phyloP scores from a whole-genome alignment of 35 echinoderm and acorn worm genomes.

The Acanthaster planci region DNA sequence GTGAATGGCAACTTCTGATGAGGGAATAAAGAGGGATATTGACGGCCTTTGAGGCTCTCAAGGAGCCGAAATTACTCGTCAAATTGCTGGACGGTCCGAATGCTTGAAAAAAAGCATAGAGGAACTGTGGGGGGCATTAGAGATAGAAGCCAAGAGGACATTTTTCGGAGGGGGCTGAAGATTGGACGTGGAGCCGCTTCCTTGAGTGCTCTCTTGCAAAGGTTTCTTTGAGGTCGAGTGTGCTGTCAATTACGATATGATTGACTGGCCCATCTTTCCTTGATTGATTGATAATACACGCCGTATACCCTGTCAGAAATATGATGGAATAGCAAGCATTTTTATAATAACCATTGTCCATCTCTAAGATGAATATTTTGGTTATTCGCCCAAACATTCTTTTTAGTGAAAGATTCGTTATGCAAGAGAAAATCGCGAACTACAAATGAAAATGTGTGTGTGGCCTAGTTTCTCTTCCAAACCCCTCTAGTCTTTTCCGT shows the following conservation, averaged over 20 bases:
- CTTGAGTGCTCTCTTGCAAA: neutral
- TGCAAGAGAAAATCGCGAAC: no score
- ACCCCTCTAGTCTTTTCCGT: no score
- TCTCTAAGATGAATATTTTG: no score
- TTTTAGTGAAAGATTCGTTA: no score
- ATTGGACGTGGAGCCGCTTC: neutral
- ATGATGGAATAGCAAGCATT: no score
- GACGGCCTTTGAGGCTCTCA: constrained; percentile 24
- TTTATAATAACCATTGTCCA: no score
- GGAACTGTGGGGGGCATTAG: neutral
- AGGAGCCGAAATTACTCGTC: constrained; percentile 8
- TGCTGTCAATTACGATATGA: constrained; percentile 16
- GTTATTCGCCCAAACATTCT: no score
- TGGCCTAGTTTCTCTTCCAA: no score
- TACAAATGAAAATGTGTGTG: no score
- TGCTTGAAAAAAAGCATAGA: neutral
- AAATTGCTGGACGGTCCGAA: neutral
- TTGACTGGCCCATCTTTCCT: neutral
- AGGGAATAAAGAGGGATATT: constrained; percentile 13
- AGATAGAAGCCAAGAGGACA: neutral
- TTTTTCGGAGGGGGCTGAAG: no score
- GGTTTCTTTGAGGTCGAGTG: neutral
- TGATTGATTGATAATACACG: no score
- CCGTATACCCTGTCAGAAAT: no score
- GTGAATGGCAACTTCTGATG: constrained; percentile 10